These are phyloP conservation scores for Tetanocera ferruginea DNA, from an alignment of 2,888 invertebrate genomes.

Conservation along the genomic window DNA sequence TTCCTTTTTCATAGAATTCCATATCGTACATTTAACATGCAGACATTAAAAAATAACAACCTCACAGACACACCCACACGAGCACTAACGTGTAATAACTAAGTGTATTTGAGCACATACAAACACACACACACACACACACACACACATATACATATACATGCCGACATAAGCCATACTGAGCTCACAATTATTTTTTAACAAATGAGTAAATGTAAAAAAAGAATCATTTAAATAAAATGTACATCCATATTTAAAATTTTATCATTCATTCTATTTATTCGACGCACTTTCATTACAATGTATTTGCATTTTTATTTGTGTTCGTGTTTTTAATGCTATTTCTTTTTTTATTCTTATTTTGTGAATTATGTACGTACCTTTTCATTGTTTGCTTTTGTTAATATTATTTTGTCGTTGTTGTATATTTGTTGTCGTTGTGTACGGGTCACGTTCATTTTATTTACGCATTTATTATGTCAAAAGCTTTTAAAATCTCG, in stretches of 20 bases:
- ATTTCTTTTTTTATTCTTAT: neutral
- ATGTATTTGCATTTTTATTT: neutral
- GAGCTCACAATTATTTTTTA: constrained; percentile 7
- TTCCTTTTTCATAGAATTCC: neutral
- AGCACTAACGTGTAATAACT: neutral
- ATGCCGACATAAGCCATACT: too few species aligned
- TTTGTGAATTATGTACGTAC: neutral
- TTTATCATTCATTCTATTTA: neutral
- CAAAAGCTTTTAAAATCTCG: constrained; percentile 52
- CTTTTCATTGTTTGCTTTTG: too few species aligned
- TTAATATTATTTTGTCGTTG: neutral
- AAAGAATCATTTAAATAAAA: constrained; percentile 4
- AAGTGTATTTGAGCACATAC: neutral
- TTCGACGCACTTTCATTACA: neutral
- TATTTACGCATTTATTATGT: constrained; percentile 52
- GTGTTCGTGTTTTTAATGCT: neutral
- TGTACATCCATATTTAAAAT: neutral
- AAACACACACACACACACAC: too few species aligned
- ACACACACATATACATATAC: too few species aligned
- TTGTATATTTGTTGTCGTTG: neutral
- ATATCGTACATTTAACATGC: constrained; percentile 4
- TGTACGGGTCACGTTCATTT: constrained; percentile 29
- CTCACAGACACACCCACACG: constrained; percentile 7
- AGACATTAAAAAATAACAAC: neutral
- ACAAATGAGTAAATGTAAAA: constrained; percentile 7